phyloP scores from a whole-genome alignment of 2,797 vertebrate genomes.

The Spea hammondii region DNA sequence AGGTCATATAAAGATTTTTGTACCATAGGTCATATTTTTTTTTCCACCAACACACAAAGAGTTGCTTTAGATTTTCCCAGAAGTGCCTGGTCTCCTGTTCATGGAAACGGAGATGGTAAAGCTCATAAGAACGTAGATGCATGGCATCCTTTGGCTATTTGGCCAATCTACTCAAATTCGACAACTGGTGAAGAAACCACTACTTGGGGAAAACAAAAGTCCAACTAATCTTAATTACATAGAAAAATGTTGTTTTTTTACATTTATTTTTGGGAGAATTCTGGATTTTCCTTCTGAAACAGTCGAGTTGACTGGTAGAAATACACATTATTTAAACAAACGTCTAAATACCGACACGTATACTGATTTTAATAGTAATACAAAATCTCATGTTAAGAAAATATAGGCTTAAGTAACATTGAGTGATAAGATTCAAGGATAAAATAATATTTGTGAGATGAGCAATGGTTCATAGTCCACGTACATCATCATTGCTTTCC shows the following conservation, averaged over 20 bases:
- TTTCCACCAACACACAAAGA: neutral
- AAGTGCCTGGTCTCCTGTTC: neutral
- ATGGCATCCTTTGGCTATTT: too few relatives aligned
- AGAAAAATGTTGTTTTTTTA: too few relatives aligned
- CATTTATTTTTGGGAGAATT: too few relatives aligned
- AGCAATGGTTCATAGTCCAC: conserved; percentile 56
- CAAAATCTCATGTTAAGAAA: neutral
- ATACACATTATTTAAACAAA: too few relatives aligned
- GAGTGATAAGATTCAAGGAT: conserved; percentile 63
- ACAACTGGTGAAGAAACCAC: too few relatives aligned
- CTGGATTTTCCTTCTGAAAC: too few relatives aligned
- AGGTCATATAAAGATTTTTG: neutral
- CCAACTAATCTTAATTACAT: too few relatives aligned
- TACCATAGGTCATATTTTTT: neutral
- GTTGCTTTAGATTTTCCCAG: conserved; percentile 1
- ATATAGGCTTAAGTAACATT: conserved; percentile 19
- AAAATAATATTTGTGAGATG: conserved; percentile 60
- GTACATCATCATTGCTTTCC: conserved; percentile 60
- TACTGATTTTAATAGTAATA: neutral
- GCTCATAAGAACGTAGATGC: too few relatives aligned
- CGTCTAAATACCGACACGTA: too few relatives aligned
- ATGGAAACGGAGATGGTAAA: neutral
- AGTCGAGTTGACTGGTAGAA: too few relatives aligned
- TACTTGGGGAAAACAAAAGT: too few relatives aligned
- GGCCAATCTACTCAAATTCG: too few relatives aligned